Evolutionary conservation across 2,797 vertebrate species (phyloP), one percentile per base, ranked within the genome.

Genomic region (Tokudaia muenninki): DNA sequence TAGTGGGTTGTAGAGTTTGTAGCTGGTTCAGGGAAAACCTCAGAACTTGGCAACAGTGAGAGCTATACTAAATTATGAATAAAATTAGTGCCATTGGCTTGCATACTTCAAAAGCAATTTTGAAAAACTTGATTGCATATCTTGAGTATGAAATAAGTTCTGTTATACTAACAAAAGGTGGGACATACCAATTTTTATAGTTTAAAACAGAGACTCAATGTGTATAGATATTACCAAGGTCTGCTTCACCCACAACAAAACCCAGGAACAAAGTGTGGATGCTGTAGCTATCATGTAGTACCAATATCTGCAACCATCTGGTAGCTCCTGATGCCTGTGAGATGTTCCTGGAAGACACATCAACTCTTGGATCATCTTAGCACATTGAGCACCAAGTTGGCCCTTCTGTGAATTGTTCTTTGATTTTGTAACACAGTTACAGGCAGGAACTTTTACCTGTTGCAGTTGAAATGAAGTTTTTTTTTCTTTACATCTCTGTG

Each of bases 141-240:
- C n/a, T 59, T 59, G 10, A 75, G 9, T n/a, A 59, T 41, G 70
- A 57, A 75, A 70, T 59, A 59, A 31, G 16, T 75, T 47, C 72
- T 44, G 26, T 44, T 19, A 77, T 6, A 22, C 3, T 37, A 77
- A 59, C 55, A 44, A 89, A 44, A 77, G 29, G 41, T 34, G 59
- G 87, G n/a, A 12, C 52, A 74, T 75, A 5, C 1, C 50, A 59
- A 2, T 59, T 88, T 17, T 6, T 93, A 13, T 12, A 59, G n/a
- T 79, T 97, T 75, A 57, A 92, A 84, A 72, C 72, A 88, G 83
- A 93, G 83, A 67, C 55, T 78, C 13, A 79, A 37, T 78, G 16
- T 29, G 1, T 59, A 31, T 24, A 88, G 63, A 91, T 47, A 26
- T 11, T 57, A 17, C 34, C 3, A 17, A 16, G 22, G 17, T 34